Evolutionary conservation across 2,888 invertebrate species (phyloP), one percentile per base, ranked within the genome.

Genomic region (Phyllotreta striolata): DNA sequence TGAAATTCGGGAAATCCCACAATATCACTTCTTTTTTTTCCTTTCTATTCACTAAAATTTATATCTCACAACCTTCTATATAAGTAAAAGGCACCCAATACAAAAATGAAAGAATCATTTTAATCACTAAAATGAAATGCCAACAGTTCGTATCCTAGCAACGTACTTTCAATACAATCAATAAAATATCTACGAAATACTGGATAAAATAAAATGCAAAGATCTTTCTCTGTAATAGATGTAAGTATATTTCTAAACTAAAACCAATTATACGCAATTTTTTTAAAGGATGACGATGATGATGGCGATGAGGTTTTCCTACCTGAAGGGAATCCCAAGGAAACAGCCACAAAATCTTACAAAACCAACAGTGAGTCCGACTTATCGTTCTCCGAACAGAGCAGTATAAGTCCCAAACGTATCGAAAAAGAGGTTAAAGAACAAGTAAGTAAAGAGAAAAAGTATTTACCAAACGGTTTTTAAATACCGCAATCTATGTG

Each of bases 331-430:
- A 41, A 47, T 37, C 6, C 37, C 38, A 63, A 61, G 41, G 61
- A 65, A 43, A 58, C 66, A 7, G 63, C 40, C n/a, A 44, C 47
- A 8, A 60, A 13, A 35, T 39, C 41, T 40, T 59, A 64, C 44
- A 62, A 68, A 59, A 56, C 60, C 0, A 35, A 49, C 37, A 52
- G 34, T 13, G 49, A 64, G 8, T 68, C 70, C 3, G 67, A 66
- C 57, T 60, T 60, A 35, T 66, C 69, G 7, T 72, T 90, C 88
- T 82, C 70, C 9, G 73, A 72, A 63, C 69, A 68, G 38, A 63
- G 66, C 51, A 68, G 66, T 43, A 72, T 57, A n/a, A 73, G 70
- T 46, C 70, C 68, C 8, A 70, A 67, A 56, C 61, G 65, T 35
- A 43, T 39, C n/a, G 46, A 55, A 13, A 55, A 43, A 24, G 54